Percentiles rank a stretch among this genome's conserved stretches.
Conservation (phyloP, 1,140 invertebrate species). For the Drosophila rhopaloa region DNA sequence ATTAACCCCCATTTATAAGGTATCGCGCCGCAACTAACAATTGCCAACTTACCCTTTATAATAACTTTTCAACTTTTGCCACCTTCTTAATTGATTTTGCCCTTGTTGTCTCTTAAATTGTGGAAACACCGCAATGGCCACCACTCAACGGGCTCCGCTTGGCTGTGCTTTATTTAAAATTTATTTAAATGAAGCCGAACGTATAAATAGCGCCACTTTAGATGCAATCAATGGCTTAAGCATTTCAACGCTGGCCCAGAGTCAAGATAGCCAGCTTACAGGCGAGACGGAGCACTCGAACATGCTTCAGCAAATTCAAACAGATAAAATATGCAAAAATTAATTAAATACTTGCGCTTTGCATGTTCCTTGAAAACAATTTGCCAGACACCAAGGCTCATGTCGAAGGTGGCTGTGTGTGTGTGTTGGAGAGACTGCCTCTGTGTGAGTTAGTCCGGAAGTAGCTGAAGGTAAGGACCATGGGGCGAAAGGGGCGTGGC, state of each 20-base stretch:
- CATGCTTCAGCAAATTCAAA: constrained; percentile 82
- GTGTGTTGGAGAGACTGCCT: constrained; percentile 1
- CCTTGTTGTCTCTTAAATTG: constrained; percentile 13
- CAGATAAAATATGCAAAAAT: constrained; percentile 83
- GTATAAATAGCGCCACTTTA: constrained; percentile 81
- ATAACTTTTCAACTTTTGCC: not conserved
- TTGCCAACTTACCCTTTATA: not conserved
- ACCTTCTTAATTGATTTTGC: constrained; percentile 2
- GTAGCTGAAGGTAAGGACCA: constrained; percentile 41
- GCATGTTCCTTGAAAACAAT: constrained; percentile 83
- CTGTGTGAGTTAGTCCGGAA: constrained; percentile 43
- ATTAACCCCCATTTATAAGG: not conserved
- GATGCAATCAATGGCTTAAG: constrained; percentile 82
- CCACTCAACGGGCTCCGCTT: not conserved
- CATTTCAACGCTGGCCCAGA: constrained; percentile 71
- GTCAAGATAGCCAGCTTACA: constrained; percentile 54
- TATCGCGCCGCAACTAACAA: not conserved
- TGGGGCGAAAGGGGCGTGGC: constrained; percentile 32
- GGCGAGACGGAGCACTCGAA: constrained; percentile 57
- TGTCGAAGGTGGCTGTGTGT: constrained; percentile 69
- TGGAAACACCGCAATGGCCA: constrained; percentile 7
- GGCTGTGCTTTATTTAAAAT: constrained; percentile 78
- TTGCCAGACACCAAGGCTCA: constrained; percentile 82
- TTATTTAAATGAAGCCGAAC: constrained; percentile 78
- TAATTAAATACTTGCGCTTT: constrained; percentile 83